Evolutionary conservation across 2,888 invertebrate species (phyloP).

Genomic region (Hofmannophila pseudospretella): DNA sequence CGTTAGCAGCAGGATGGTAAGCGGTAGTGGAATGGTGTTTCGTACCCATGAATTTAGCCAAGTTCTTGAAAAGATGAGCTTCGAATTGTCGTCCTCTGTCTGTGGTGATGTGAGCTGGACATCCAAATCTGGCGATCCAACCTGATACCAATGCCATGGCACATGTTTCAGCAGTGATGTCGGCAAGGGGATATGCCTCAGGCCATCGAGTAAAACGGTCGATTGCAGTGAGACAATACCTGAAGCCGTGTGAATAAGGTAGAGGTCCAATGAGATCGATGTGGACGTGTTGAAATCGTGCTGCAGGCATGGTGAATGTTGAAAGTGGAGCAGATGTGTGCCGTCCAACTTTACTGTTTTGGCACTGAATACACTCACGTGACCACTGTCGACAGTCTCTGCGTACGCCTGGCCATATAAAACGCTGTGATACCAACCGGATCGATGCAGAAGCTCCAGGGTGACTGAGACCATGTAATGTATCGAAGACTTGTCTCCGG

Average conservation of each 20-base stretch:
- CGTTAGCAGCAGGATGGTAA: slow-evolving; percentile 22
- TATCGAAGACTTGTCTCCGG: slow-evolving; percentile 12
- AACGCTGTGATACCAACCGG: slow-evolving; percentile 11
- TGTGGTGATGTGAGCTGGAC: slow-evolving; percentile 28
- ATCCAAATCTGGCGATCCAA: slow-evolving; percentile 53
- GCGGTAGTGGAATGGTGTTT: slow-evolving; percentile 18
- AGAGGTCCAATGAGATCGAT: slow-evolving; percentile 28
- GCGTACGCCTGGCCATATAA: slow-evolving; percentile 15
- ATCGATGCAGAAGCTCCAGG: no score
- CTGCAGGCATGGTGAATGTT: slow-evolving; percentile 14
- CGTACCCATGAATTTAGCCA: slow-evolving; percentile 9
- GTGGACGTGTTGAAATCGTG: slow-evolving; percentile 33
- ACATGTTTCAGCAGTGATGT: slow-evolving; percentile 40
- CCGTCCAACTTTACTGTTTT: slow-evolving; percentile 10
- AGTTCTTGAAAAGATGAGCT: slow-evolving; percentile 16
- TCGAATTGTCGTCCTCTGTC: slow-evolving; percentile 32
- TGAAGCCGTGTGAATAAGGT: slow-evolving; percentile 12
- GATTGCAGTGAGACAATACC: slow-evolving; percentile 23
- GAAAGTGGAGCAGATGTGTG: slow-evolving; percentile 13
- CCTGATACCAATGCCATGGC: slow-evolving; percentile 30
- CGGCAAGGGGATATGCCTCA: slow-evolving; percentile 30
- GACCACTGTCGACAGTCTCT: slow-evolving; percentile 15
- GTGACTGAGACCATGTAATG: slow-evolving; percentile 11
- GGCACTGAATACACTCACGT: slow-evolving; percentile 10
- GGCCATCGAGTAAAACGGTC: slow-evolving; percentile 43